phyloP scores from a whole-genome alignment of 2,888 invertebrate genomes.

The Tenodera sinensis region DNA sequence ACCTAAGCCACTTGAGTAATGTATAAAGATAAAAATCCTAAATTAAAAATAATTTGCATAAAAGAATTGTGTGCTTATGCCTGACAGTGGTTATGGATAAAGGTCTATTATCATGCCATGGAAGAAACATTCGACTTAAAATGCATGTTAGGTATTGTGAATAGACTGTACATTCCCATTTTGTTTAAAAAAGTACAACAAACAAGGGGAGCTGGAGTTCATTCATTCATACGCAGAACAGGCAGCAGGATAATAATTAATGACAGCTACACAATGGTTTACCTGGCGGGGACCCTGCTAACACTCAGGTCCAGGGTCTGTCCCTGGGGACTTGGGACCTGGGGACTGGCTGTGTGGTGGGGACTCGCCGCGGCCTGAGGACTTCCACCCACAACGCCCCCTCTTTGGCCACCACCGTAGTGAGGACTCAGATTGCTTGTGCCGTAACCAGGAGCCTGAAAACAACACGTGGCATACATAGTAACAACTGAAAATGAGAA shows the following conservation, averaged over 20 bases:
- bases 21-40: no score
- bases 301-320: slow-evolving; percentile 88
- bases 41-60: no score
- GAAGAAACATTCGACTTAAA: background rate
- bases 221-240: background rate
- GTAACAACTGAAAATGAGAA: no score
- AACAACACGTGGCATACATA: background rate
- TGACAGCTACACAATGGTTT: slow-evolving; percentile 34
- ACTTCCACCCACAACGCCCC: slow-evolving; percentile 45
- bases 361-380: slow-evolving; percentile 85
- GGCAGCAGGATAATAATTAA: background rate
- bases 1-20: no score
- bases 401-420: slow-evolving; percentile 63
- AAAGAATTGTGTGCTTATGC: no score
- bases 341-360: slow-evolving; percentile 77
- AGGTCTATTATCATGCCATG: background rate
- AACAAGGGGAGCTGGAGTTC: background rate
- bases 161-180: background rate
- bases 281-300: slow-evolving; percentile 83
- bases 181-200: background rate
- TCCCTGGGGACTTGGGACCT: slow-evolving; percentile 88
- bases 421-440: slow-evolving; percentile 60
- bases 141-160: background rate
- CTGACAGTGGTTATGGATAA: background rate
- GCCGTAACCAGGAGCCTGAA: slow-evolving; percentile 66